phyloP scores from a whole-genome alignment of 2,888 invertebrate species.

The Andrena bicolor region DNA sequence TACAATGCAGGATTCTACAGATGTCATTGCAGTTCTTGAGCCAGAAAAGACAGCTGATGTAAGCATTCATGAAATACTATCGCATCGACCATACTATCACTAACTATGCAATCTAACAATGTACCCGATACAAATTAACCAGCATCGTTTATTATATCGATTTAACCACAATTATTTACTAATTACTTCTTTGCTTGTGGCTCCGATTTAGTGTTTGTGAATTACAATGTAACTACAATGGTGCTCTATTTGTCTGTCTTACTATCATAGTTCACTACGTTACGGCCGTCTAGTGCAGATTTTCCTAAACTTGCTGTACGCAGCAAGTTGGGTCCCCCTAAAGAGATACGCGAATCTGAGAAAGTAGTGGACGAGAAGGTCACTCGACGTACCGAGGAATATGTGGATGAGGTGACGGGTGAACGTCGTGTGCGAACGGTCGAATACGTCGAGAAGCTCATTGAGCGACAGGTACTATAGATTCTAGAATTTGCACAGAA shows the following conservation, averaged over 20 bases:
- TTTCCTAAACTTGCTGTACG: conserved; percentile 95
- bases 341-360: conserved; percentile 95
- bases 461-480: conserved; percentile 95
- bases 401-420: conserved; percentile 93
- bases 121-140: conserved; percentile 66
- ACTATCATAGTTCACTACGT: conserved; percentile 82
- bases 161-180: conserved; percentile 77
- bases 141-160: conserved; percentile 59
- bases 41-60: conserved; percentile 82
- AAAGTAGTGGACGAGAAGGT: conserved; percentile 95
- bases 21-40: conserved; percentile 61
- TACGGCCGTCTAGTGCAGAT: conserved; percentile 89
- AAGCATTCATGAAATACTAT: conserved; percentile 57
- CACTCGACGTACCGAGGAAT: conserved; percentile 94
- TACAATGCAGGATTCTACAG: conserved; percentile 46
- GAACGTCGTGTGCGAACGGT: conserved; percentile 95
- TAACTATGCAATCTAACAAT: conserved; percentile 55
- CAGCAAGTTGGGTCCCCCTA: conserved; percentile 93
- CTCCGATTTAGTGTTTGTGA: conserved; percentile 62
- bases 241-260: conserved; percentile 80
- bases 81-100: conserved; percentile 21
- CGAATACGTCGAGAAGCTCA: conserved; percentile 97
- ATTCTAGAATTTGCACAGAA: conserved; percentile 66
- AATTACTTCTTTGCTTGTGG: conserved; percentile 76
- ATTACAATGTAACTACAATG: conserved; percentile 72